phyloP scores from a whole-genome alignment of 2,888 invertebrate genomes.

The Molorchus minor region DNA sequence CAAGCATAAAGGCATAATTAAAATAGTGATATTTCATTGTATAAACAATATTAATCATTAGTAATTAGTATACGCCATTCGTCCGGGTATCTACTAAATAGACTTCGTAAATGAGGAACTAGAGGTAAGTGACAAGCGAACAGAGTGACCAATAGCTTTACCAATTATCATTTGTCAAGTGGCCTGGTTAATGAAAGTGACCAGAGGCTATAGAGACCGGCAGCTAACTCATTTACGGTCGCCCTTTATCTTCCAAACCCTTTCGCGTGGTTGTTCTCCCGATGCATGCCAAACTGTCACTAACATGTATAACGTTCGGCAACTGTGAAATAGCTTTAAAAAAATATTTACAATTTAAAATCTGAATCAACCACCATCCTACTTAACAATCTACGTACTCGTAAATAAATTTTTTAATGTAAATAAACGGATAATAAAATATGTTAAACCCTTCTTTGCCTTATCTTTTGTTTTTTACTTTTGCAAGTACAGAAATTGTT shows the following conservation, averaged over 20 bases:
- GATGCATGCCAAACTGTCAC: conserved; percentile 57
- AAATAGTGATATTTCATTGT: conserved; percentile 46
- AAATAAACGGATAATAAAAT: no score
- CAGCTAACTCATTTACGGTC: conserved; percentile 60
- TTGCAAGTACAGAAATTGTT: no score
- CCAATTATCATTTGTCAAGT: conserved; percentile 65
- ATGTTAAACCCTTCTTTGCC: no score
- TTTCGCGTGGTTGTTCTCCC: conserved; percentile 54
- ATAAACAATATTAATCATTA: conserved; percentile 55
- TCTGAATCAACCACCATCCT: no score
- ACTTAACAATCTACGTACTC: no score
- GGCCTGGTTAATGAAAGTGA: conserved; percentile 64
- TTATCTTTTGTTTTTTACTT: no score
- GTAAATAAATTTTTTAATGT: no score
- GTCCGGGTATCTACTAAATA: conserved; percentile 54
- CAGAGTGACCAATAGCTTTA: conserved; percentile 62
- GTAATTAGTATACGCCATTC: conserved; percentile 55
- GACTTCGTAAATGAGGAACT: conserved; percentile 58
- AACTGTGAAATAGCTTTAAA: conserved; percentile 27
- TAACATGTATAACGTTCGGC: conserved; percentile 48
- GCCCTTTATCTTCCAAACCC: conserved; percentile 63
- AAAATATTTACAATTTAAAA: no score
- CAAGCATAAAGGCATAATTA: conserved; percentile 36
- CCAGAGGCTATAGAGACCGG: conserved; percentile 59
- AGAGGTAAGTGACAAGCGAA: conserved; percentile 62